Base-by-base conservation (phyloP, 1,140 invertebrate species). In the Zaprionus taronus region DNA sequence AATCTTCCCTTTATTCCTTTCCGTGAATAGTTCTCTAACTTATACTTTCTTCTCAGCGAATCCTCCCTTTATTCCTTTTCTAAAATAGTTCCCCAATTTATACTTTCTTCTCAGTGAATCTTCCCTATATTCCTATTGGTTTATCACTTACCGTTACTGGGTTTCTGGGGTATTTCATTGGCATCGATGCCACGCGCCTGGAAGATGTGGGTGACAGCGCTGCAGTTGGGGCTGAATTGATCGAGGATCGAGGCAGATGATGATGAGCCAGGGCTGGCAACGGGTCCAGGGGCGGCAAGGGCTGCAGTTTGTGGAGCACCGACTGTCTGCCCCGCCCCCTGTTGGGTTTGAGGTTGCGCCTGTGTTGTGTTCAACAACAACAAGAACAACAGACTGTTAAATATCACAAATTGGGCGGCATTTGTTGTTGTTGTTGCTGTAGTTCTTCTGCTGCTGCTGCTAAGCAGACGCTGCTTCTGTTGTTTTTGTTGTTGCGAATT, bases 191-290 rank as follows among this genome's bases (percentile, higher is more conserved):
- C 91, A 24, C 85, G 72, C 20, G 79, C 74, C 51, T 85, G 85
- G 51, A 92, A 92, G 24, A 92, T 81, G 47, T 90, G 91, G 47
- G 91, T 57, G 15, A 92, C 91, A 9, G 85, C 85, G 49, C 75
- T 92, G 72, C 91, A 92, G 36, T 92, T 92, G 44, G 91, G 91
- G 24, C 80, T 92, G 68, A 92, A 92, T 44, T 92, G 87, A 28
- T 92, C 91, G 57, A 92, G 66, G 41, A 92, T 91, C 26, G 91
- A 92, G 14, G 91, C 80, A 9, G 60, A 61, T 5, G 73, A 53
- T 7, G 57, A 60, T 28, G 61, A 70, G 26, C 76, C 72, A 20
- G 83, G 84, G 12, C 55, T 61, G 34, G 67, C 41, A 15, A 76
- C 20, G 12, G 73, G 73, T 17, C 68, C 73, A 11, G 82, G 77